Evolutionary conservation across 2,113 vertebrate species (phyloP).

Genomic region (Passer domesticus): DNA sequence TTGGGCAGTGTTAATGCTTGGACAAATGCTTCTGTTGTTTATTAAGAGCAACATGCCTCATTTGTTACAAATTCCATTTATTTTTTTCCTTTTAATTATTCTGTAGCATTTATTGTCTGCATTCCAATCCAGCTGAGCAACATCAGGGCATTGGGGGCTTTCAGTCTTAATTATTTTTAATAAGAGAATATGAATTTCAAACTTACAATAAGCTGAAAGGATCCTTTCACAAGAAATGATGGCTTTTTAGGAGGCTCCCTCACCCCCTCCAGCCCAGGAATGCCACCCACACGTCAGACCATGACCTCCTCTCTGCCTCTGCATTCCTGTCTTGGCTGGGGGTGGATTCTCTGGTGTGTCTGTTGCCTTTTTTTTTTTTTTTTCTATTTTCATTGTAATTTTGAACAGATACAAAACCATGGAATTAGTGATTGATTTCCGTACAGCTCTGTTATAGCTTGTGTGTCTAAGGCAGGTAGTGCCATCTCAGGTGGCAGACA

Average conservation of each 20-base stretch:
- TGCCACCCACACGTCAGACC: background rate
- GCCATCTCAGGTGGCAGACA: background rate
- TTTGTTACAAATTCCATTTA: background rate
- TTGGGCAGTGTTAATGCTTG: background rate
- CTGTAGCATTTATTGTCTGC: background rate
- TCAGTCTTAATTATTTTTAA: background rate
- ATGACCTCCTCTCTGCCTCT: conserved; percentile 29
- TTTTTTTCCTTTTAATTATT: background rate
- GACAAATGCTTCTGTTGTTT: conserved; percentile 15
- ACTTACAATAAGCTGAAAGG: background rate
- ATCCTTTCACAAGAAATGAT: background rate
- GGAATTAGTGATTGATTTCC: background rate
- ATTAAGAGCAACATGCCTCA: background rate
- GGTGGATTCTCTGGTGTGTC: background rate
- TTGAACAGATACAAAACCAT: background rate
- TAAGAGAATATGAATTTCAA: background rate
- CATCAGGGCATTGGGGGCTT: background rate
- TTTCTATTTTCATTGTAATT: background rate
- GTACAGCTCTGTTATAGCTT: background rate
- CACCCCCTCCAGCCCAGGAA: background rate
- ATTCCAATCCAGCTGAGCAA: background rate
- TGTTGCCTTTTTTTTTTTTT: background rate
- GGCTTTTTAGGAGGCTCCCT: background rate
- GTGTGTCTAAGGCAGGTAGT: background rate
- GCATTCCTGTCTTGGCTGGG: conserved; percentile 31